A percentile compares a stretch with the other conserved stretches of the same genome.
These are phyloP conservation scores for Pimpla rufipes DNA, from an alignment of 2,888 invertebrate species.

Conservation along the genomic window DNA sequence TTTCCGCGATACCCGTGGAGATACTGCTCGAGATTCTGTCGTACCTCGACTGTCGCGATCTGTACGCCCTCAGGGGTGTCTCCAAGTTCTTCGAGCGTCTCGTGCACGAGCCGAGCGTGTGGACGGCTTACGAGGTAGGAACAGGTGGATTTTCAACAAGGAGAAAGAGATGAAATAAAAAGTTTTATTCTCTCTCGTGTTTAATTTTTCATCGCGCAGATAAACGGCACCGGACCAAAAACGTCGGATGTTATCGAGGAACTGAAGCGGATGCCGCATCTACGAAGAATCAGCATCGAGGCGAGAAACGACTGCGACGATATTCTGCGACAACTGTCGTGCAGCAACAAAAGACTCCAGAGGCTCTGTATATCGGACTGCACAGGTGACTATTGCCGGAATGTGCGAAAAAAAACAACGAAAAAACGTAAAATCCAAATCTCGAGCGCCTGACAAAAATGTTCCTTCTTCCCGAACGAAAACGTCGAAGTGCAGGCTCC, in stretches of 20 bases:
- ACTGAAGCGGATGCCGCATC: slow-evolving; percentile 77
- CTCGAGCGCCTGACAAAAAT: too few species aligned
- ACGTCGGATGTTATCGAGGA: slow-evolving; percentile 75
- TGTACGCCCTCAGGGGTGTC: slow-evolving; percentile 73
- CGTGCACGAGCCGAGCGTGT: slow-evolving; percentile 74
- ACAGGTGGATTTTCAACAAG: slow-evolving; percentile 1
- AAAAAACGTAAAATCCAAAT: too few species aligned
- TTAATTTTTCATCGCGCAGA: too few species aligned
- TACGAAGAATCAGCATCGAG: slow-evolving; percentile 74
- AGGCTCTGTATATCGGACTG: slow-evolving; percentile 75
- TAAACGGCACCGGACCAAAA: slow-evolving; percentile 67
- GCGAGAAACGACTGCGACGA: slow-evolving; percentile 76
- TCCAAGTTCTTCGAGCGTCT: slow-evolving; percentile 74
- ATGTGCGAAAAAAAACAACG: background rate
- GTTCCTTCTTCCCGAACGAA: too few species aligned
- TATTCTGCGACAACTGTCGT: slow-evolving; percentile 78
- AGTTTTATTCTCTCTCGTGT: too few species aligned
- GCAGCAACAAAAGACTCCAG: slow-evolving; percentile 78
- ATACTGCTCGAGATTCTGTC: slow-evolving; percentile 77
- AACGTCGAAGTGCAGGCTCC: slow-evolving; percentile 73
- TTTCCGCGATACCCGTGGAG: slow-evolving; percentile 75
- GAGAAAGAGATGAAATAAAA: too few species aligned
- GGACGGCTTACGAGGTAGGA: slow-evolving; percentile 78
- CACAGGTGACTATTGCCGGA: slow-evolving; percentile 70
- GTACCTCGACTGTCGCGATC: slow-evolving; percentile 74